Evolutionary conservation across 1,140 invertebrate species (phyloP), one percentile per base, ranked within the genome.

Genomic region (Heliothis virescens): DNA sequence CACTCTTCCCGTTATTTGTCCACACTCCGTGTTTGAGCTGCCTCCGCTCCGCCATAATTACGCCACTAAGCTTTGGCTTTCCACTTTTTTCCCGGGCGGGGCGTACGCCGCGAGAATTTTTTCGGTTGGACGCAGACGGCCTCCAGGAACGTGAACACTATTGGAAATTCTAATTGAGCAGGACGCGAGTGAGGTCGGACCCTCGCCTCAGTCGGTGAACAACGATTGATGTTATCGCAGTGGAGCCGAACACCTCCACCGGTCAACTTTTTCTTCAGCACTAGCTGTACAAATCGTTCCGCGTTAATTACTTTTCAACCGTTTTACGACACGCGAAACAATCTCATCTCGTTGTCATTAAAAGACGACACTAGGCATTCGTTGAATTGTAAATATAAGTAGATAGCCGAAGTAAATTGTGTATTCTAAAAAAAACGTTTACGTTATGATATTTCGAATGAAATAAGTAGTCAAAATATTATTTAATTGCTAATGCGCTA

Each of bases 1-100:
- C 82, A 91, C 84, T 88, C 85, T 85, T 85, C 82, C 84, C 85
- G 83, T 84, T 92, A 87, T 91, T 89, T 92, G 86, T 89, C 83
- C 84, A 89, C 86, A 85, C 83, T 86, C 83, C 79, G 84, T 87
- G 82, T 86, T 89, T 85, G 82, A 86, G 84, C 85, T 72, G 78
- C 85, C 87, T 87, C 81, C 79, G 57, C 85, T 87, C 79, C 83
- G 82, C 85, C 83, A 86, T 89, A 90, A 90, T 92, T 87, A 86
- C 82, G 83, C 81, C 82, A 85, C 86, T 86, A 87, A 88, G 85
- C 83, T 87, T 86, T 86, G 85, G 85, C 84, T 87, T 87, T 85
- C 80, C 78, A 80, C 62, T 84, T 88, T 85, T 85, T 87, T 85
- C 62, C 81, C 55, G 73, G 73, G 60, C 21, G 59, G 52, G 65